Evolutionary conservation across 2,888 invertebrate species (phyloP).

Genomic region (Agrilus biguttatus): DNA sequence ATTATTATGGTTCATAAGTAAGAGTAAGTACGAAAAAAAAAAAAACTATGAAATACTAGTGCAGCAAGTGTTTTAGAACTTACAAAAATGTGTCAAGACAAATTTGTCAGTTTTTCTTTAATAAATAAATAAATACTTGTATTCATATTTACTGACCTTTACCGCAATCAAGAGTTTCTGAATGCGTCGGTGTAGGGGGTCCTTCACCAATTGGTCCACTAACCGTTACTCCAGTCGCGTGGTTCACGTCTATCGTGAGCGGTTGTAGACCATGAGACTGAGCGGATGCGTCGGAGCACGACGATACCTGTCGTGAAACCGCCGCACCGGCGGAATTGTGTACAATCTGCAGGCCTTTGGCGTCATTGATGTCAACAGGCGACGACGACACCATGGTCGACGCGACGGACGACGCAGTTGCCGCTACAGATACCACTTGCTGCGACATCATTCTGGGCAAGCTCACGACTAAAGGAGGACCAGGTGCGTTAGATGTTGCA

Average conservation of each 20-base stretch:
- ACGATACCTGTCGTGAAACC: conserved; percentile 11
- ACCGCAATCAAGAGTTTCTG: conserved; percentile 51
- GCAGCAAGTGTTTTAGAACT: too few relatives aligned
- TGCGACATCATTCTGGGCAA: conserved; percentile 36
- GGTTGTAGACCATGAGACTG: conserved; percentile 24
- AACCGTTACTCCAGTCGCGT: conserved; percentile 16
- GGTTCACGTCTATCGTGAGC: conserved; percentile 38
- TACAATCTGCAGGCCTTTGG: conserved; percentile 19
- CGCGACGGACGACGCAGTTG: conserved; percentile 9
- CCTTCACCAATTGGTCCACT: conserved; percentile 36
- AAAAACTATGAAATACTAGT: too few relatives aligned
- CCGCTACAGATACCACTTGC: conserved; percentile 13
- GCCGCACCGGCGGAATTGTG: conserved; percentile 12
- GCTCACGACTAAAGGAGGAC: conserved; percentile 33
- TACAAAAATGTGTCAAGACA: too few relatives aligned
- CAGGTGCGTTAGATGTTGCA: conserved; percentile 30
- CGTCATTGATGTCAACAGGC: conserved; percentile 15
- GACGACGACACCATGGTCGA: conserved; percentile 6
- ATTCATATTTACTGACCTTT: conserved; percentile 38
- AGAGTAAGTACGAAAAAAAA: too few relatives aligned
- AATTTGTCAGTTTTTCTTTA: too few relatives aligned
- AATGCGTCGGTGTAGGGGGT: conserved; percentile 66
- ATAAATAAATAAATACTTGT: too few relatives aligned
- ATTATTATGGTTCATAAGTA: too few relatives aligned
- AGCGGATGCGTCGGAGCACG: conserved; percentile 9